Evolutionary conservation across 2,797 vertebrate genomes (phyloP), one percentile per base, ranked within the genome.

Genomic region (Esox masquinongy): DNA sequence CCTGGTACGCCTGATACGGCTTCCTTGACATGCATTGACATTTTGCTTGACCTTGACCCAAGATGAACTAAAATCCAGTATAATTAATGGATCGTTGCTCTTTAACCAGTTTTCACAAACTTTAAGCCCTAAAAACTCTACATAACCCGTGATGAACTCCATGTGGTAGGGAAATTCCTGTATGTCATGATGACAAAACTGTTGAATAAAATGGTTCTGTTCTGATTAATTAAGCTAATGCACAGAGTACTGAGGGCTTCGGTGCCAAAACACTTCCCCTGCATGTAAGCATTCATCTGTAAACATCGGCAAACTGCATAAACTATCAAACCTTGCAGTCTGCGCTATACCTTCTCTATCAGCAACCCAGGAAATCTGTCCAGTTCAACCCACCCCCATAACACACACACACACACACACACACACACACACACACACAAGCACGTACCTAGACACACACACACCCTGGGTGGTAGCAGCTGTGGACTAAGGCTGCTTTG

Each of bases 361-460:
- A 29, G 2, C 43, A 47, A 47, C 43, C 39, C 39, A 43, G 2
- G 39, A 43, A 43, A 43, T 43, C 39, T 43, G 39, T 43, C 39
- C 39, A 43, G 39, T 43, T 43, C 5, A 2, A 6, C 39, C 39
- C 39, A 43, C 39, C 43, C 43, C 12, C 43, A 47, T 14, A 47
- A 47, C 72, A 50, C 72, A 64, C 59, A 64, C 72, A 64, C 72
- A 74, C 72, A 63, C 72, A 61, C 53, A 63, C 72, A 73, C 56
- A 73, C 36, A 64, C 22, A 29, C 56, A 73, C 59, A 66, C 39
- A 50, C 14, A 31, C 39, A 34, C 43, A 67, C 24, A 67, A n/a
- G 9, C 39, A 34, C 24, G 26, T n/a, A 74, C 39, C 8, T n/a
- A 26, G n/a, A 15, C 63, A 29, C 15, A 29, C 29, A 19, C 66